Evolutionary conservation across 2,888 invertebrate species (phyloP).

Genomic region (Idaea dimidiata): DNA sequence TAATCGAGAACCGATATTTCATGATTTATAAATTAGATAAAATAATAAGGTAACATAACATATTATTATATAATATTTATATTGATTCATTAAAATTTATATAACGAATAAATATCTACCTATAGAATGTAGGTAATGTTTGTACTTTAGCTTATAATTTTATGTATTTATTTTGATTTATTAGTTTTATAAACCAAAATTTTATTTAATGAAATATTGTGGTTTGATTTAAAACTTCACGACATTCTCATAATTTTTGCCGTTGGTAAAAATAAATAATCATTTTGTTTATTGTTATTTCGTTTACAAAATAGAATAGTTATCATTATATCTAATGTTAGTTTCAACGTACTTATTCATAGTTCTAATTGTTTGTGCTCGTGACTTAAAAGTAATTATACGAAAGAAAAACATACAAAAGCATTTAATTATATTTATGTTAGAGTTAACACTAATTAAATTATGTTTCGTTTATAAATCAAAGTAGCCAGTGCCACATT

Average conservation of each 20-base stretch:
- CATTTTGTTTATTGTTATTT: not conserved
- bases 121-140: not conserved
- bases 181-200: too few relatives aligned
- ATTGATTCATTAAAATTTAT: constrained; percentile 2
- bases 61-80: not conserved
- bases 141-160: constrained; percentile 13
- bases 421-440: constrained; percentile 14
- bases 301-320: not conserved
- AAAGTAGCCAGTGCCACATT: constrained; percentile 74
- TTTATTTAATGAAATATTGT: not conserved
- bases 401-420: not conserved
- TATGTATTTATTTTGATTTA: not conserved
- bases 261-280: not conserved
- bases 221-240: not conserved
- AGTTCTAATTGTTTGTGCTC: not conserved
- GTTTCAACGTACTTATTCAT: not conserved
- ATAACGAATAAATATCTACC: not conserved
- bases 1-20: constrained; percentile 57
- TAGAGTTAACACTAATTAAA: constrained; percentile 8
- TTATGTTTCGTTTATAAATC: constrained; percentile 23
- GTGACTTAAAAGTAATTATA: not conserved
- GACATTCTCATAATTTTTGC: not conserved
- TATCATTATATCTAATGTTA: not conserved
- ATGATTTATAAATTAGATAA: constrained; percentile 48
- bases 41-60: constrained; percentile 11